Base-by-base conservation (phyloP, 64 coral and sea anemone genomes). In the Montipora capricornis region DNA sequence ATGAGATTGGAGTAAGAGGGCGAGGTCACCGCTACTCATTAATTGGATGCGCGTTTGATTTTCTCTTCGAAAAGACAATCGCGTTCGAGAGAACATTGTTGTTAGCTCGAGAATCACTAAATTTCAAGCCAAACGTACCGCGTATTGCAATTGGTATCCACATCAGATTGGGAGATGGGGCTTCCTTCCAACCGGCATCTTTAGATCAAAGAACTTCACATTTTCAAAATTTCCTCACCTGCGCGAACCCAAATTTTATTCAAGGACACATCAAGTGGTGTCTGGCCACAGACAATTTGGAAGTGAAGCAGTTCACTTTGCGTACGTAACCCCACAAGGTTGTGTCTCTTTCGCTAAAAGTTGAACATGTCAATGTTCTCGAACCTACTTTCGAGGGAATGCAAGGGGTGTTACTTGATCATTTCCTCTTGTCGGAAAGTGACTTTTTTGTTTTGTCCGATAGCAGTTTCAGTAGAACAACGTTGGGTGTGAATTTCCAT, bases 381-480 rank as follows among this genome's bases (percentile, higher is more conserved):
- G 84, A 92, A 15, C 90, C 94, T 20, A 80, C 90, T 20, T 67
- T 37, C 2, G 77, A 96, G 20, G 94, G 94, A 3, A 76, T 96
- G 68, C 73, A 70, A 3, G 78, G 90, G 14, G 84, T 92, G 20
- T 77, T 96, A 5, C 17, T 96, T 16, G 85, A 96, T 66, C 94
- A 96, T 44, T 92, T 88, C 11, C 80, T 96, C 29, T 16, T 96
- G 14, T 91, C 90, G 17, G 94, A 96, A 47, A 84, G 94, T 53
- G 50, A 92, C 64, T 92, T 78, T 46, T 96, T 16, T 26, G 89
- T 96, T 17, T 66, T 96, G 59, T 96, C 94, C 2, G 86, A 84
- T 17, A 96, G 94, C 22, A 92, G 83, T 16, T 96, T 96, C 47
- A 87, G 94, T 26, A 92, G 66, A 20, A 93, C 94, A 47, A 84